phyloP scores from a whole-genome alignment of 1,140 invertebrate genomes.

The Leptinotarsa lineolata region DNA sequence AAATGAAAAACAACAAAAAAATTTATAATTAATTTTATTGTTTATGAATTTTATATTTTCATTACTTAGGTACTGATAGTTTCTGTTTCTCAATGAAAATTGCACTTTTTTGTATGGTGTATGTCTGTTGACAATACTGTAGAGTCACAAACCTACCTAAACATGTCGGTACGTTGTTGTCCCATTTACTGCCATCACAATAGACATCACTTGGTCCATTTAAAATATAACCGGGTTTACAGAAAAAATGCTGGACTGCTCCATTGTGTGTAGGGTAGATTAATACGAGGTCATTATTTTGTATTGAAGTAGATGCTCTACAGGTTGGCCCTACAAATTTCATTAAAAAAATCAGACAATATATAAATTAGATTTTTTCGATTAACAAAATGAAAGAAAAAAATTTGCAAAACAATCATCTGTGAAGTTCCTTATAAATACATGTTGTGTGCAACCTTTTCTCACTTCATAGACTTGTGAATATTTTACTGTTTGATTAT shows the following conservation, averaged over 20 bases:
- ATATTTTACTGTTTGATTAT: too few relatives aligned
- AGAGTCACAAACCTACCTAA: constrained; percentile 57
- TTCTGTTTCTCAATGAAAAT: too few relatives aligned
- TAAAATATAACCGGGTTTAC: constrained; percentile 64
- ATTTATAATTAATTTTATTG: too few relatives aligned
- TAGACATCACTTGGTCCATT: constrained; percentile 62
- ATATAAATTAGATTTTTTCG: too few relatives aligned
- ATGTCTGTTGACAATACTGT: too few relatives aligned
- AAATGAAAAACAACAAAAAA: too few relatives aligned
- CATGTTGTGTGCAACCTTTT: too few relatives aligned
- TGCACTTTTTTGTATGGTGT: too few relatives aligned
- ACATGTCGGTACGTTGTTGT: constrained; percentile 63
- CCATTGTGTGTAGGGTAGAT: constrained; percentile 58
- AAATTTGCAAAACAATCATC: neutral
- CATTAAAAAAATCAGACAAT: neutral
- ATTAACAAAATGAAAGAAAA: neutral
- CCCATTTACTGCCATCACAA: constrained; percentile 70
- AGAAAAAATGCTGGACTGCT: constrained; percentile 67
- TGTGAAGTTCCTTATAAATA: too few relatives aligned
- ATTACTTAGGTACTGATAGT: too few relatives aligned
- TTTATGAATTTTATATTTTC: too few relatives aligned
- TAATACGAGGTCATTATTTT: constrained; percentile 59
- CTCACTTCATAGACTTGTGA: too few relatives aligned
- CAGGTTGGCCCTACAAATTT: constrained; percentile 17
- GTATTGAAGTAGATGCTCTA: constrained; percentile 21